A percentile compares a stretch with the other conserved stretches of the same genome.
These are phyloP conservation scores for Brachyalestes nurse DNA, from an alignment of 2,797 vertebrate species.

Conservation along the genomic window DNA sequence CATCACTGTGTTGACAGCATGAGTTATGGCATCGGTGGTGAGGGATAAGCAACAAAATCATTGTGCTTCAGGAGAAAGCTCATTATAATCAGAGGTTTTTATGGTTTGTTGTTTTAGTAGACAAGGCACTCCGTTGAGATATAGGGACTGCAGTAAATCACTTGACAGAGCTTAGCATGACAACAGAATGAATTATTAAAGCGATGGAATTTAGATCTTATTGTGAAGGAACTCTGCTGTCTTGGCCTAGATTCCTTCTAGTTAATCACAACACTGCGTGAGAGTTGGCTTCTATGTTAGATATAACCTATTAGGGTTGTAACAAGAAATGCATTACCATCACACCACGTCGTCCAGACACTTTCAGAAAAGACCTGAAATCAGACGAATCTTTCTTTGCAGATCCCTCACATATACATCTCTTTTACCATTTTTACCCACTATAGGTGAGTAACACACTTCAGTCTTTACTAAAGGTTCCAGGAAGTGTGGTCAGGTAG, in stretches of 20 bases:
- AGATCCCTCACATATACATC: background rate
- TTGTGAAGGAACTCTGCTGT: constrained; percentile 56
- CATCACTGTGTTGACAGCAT: background rate
- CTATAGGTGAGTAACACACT: background rate
- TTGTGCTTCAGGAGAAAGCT: constrained; percentile 10
- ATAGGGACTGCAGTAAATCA: constrained; percentile 32
- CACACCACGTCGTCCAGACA: too few relatives aligned
- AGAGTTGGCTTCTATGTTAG: constrained; percentile 53
- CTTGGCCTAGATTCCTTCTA: constrained; percentile 59
- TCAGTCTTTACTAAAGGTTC: constrained; percentile 15
- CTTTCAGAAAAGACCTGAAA: constrained; percentile 61
- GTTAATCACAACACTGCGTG: constrained; percentile 32
- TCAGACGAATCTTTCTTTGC: constrained; percentile 20
- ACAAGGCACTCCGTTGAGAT: constrained; percentile 46
- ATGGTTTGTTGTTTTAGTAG: constrained; percentile 45
- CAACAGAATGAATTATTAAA: constrained; percentile 61
- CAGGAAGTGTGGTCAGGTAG: background rate
- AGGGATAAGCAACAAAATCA: background rate
- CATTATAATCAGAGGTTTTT: constrained; percentile 40
- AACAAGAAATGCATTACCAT: too few relatives aligned
- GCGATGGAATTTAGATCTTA: constrained; percentile 64
- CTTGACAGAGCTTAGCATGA: constrained; percentile 46
- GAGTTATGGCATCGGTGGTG: constrained; percentile 23
- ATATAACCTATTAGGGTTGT: constrained; percentile 55
- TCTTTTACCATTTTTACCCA: background rate